These are phyloP conservation scores for Coluber constrictor DNA, from an alignment of 2,797 vertebrate genomes.

Conservation along the genomic window DNA sequence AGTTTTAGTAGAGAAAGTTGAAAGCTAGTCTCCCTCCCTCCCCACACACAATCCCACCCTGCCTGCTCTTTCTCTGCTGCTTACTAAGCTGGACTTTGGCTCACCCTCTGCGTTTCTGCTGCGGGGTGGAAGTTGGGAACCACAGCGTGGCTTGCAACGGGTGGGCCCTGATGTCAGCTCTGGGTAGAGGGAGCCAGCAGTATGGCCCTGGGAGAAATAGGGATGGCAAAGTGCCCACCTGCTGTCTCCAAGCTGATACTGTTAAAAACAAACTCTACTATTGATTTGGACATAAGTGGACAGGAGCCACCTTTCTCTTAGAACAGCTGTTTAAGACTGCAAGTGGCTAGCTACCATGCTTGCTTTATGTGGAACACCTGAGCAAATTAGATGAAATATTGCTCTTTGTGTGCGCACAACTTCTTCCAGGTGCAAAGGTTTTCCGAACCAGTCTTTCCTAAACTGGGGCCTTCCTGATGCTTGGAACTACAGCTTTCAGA, in stretches of 20 bases:
- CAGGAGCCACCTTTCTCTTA: neutral
- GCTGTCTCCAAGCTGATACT: neutral
- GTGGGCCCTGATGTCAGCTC: neutral
- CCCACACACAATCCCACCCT: neutral
- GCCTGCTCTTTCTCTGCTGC: neutral
- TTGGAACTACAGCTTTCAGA: neutral
- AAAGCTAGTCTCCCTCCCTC: neutral
- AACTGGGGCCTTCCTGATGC: neutral
- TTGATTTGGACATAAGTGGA: neutral
- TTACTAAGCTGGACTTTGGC: neutral
- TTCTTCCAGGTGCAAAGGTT: neutral
- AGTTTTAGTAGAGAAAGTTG: neutral
- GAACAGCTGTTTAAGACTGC: neutral
- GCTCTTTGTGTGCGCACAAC: neutral
- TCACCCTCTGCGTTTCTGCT: neutral
- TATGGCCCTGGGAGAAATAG: neutral
- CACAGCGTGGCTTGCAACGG: neutral
- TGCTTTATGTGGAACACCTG: neutral
- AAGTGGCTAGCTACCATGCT: neutral
- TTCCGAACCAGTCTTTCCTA: neutral
- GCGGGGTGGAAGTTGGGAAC: neutral
- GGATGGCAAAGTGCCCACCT: neutral
- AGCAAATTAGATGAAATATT: neutral
- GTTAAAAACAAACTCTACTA: neutral
- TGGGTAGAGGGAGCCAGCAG: neutral